These are phyloP conservation scores for Schizothorax lantsangensis DNA, from an alignment of 2,797 vertebrate species.

Conservation along the genomic window DNA sequence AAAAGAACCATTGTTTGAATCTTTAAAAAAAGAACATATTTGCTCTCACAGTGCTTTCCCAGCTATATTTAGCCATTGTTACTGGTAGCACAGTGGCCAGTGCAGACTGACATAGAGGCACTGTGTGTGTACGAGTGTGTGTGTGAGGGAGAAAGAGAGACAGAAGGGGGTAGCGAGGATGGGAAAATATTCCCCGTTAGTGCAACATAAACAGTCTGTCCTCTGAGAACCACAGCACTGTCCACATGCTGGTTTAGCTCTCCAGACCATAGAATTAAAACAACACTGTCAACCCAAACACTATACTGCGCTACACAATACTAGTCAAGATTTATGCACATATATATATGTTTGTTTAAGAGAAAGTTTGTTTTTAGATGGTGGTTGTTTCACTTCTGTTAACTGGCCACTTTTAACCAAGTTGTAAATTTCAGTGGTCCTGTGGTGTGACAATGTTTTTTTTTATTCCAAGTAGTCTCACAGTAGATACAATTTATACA, in stretches of 20 bases:
- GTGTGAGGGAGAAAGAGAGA: slow-evolving; percentile 16
- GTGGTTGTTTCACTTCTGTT: neutral
- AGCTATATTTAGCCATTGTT: slow-evolving; percentile 52
- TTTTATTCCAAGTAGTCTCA: neutral
- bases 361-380: neutral
- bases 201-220: slow-evolving; percentile 58
- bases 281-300: slow-evolving; percentile 30
- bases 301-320: slow-evolving; percentile 6
- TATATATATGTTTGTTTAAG: neutral
- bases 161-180: slow-evolving; percentile 29
- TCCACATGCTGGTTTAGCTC: slow-evolving; percentile 28
- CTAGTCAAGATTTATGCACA: neutral
- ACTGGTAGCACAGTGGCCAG: slow-evolving; percentile 40
- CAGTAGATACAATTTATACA: neutral
- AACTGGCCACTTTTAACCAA: neutral
- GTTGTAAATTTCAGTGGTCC: too few species aligned
- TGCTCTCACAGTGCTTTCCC: slow-evolving; percentile 43
- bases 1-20: neutral
- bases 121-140: slow-evolving; percentile 21
- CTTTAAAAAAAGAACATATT: neutral
- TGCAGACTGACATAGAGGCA: slow-evolving; percentile 32
- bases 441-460: neutral
- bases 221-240: slow-evolving; percentile 45
- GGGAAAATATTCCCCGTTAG: slow-evolving; percentile 54
- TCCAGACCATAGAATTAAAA: neutral